Conservation (phyloP, 1,140 invertebrate species). For the Agraylea sexmaculata region DNA sequence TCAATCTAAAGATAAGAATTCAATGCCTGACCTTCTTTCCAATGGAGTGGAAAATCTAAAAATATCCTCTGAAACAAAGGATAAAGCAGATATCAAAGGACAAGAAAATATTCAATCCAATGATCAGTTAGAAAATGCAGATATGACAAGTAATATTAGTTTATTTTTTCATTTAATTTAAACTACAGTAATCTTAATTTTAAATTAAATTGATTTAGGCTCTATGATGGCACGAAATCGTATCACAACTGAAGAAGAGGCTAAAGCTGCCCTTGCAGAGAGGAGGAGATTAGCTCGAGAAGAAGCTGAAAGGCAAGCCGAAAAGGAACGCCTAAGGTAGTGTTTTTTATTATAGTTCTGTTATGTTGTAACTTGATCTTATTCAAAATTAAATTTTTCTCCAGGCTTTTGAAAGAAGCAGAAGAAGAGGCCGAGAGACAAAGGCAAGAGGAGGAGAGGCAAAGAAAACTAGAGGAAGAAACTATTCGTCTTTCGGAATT, state of each 20-base stretch:
- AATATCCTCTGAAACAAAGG: not conserved
- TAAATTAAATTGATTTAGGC: constrained; percentile 30
- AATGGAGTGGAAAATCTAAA: not conserved
- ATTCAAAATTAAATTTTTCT: constrained; percentile 16
- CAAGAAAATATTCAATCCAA: constrained; percentile 10
- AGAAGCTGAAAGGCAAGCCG: constrained; percentile 75
- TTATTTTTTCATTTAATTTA: constrained; percentile 7
- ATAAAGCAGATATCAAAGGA: constrained; percentile 8
- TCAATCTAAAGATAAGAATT: not conserved
- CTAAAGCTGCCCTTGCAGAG: constrained; percentile 80
- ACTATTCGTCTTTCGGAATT: constrained; percentile 55
- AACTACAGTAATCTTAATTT: constrained; percentile 6
- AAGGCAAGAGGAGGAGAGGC: constrained; percentile 70
- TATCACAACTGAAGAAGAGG: constrained; percentile 80
- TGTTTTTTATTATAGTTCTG: constrained; percentile 9
- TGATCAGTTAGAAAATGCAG: constrained; percentile 22
- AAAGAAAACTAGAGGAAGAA: constrained; percentile 64
- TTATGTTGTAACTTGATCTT: too few relatives aligned
- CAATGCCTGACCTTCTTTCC: not conserved
- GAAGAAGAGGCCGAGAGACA: constrained; percentile 62
- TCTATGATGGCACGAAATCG: constrained; percentile 60
- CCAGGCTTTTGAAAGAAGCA: constrained; percentile 52
- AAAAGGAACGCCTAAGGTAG: constrained; percentile 62
- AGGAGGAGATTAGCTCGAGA: constrained; percentile 68
- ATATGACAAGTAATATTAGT: constrained; percentile 24